Conservation (phyloP, 64 coral and sea anemone species). For the Hydrozoanthus tunicans region DNA sequence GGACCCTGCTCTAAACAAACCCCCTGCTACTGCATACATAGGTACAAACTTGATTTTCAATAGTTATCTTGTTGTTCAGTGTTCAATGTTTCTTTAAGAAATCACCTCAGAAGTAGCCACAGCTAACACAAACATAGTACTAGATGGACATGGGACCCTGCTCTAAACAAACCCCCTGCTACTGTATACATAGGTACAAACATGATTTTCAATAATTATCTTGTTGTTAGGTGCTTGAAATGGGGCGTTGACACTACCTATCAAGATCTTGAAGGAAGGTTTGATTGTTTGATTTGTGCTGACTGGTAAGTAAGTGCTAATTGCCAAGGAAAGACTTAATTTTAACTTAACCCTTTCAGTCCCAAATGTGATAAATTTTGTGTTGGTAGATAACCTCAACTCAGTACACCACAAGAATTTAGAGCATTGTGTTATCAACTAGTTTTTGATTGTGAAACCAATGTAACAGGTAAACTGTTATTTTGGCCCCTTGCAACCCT, state of each 20-base stretch:
- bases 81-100: background rate
- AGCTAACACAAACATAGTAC: background rate
- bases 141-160: background rate
- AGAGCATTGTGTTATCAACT: too few species aligned
- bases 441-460: too few species aligned
- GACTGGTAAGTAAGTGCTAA: slow-evolving; percentile 62
- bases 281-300: slow-evolving; percentile 61
- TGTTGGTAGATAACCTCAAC: too few species aligned
- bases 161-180: background rate
- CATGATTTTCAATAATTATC: background rate
- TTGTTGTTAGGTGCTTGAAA: slow-evolving; percentile 46
- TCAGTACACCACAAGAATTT: too few species aligned
- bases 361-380: too few species aligned
- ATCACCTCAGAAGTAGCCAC: too few species aligned
- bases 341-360: too few species aligned
- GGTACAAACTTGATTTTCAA: background rate
- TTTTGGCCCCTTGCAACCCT: too few species aligned
- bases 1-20: background rate
- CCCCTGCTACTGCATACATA: background rate
- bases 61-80: slow-evolving; percentile 11
- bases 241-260: slow-evolving; percentile 29
- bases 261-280: slow-evolving; percentile 47
- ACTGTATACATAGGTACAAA: background rate
- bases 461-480: too few species aligned
- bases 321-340: background rate